Conservation (phyloP, 2,888 invertebrate species). For the Gasteruption jaculator region DNA sequence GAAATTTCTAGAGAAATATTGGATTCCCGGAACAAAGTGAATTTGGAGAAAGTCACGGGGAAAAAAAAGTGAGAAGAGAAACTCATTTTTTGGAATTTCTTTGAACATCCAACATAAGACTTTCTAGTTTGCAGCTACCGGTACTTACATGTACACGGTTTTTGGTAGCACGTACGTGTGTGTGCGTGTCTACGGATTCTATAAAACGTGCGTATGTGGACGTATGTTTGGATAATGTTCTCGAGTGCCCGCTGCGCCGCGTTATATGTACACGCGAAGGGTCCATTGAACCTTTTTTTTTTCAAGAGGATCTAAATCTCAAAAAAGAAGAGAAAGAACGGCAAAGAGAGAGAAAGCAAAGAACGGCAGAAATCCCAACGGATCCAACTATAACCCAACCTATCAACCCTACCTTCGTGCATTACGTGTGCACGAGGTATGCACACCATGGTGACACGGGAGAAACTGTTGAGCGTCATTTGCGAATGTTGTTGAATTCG, state of each 20-base stretch:
- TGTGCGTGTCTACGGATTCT: conserved; percentile 17
- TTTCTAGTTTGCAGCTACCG: too few species aligned
- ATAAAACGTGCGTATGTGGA: conserved; percentile 32
- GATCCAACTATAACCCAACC: too few species aligned
- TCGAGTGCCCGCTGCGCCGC: conserved; percentile 30
- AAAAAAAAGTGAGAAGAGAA: too few species aligned
- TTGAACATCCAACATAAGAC: too few species aligned
- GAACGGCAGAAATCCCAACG: conserved; percentile 14
- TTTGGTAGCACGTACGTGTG: not conserved
- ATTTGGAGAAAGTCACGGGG: too few species aligned
- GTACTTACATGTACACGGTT: not conserved
- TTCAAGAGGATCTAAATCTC: conserved; percentile 37
- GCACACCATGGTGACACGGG: too few species aligned
- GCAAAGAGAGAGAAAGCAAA: not conserved
- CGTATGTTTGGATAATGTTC: conserved; percentile 36
- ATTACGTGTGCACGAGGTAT: conserved; percentile 16
- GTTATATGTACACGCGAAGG: conserved; percentile 25
- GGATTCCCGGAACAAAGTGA: too few species aligned
- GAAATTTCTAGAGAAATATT: too few species aligned
- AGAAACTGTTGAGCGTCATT: too few species aligned
- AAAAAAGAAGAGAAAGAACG: conserved; percentile 25
- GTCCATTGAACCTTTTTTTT: conserved; percentile 36
- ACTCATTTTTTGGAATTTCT: too few species aligned
- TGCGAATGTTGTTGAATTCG: too few species aligned
- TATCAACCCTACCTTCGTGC: too few species aligned